Base-by-base conservation (phyloP, 2,113 vertebrate species). In the Astatoreochromis straeleni region DNA sequence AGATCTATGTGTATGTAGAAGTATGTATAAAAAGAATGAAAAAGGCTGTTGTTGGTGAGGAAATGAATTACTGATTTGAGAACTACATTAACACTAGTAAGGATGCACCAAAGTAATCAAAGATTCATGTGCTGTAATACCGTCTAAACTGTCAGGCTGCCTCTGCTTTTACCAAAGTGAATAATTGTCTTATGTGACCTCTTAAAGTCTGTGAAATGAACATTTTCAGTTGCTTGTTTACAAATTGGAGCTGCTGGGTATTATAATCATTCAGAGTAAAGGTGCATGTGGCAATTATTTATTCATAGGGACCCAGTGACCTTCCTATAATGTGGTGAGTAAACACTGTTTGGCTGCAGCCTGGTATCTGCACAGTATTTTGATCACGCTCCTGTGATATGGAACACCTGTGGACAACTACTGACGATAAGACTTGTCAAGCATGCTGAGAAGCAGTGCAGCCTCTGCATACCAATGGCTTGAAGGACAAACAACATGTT, bases 381-480 rank as follows among this genome's bases (percentile, higher is more conserved):
- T 89, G 92, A 95, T 95, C 90, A 89, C 84, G 45, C 85, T 86
- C n/a, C 82, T 55, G 89, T 94, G 93, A 92, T 92, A 92, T 91
- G 24, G 57, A 95, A 92, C 94, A 96, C 95, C 92, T 95, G 95
- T 95, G 94, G 95, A 95, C 63, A 38, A 91, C 86, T 40, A 31
- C 87, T 13, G 87, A 47, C 94, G 96, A 96, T 96, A 95, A 95
- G 94, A 88, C 85, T 90, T 94, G 95, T 95, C 95, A 94, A 87
- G 80, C 57, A 24, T 24, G 60, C 80, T 7, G 89, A 87, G 88
- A 81, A 63, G 83, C 29, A 12, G 81, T 80, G 6, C n/a, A 5
- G 26, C 4, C 63, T 45, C 81, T 63, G 95, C 91, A 96, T 95
- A 94, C 91, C 58, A 81, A 92, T 91, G 73, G 26, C 49, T 40